phyloP scores from a whole-genome alignment of 2,888 invertebrate genomes.

The Stenichneumon culpator region DNA sequence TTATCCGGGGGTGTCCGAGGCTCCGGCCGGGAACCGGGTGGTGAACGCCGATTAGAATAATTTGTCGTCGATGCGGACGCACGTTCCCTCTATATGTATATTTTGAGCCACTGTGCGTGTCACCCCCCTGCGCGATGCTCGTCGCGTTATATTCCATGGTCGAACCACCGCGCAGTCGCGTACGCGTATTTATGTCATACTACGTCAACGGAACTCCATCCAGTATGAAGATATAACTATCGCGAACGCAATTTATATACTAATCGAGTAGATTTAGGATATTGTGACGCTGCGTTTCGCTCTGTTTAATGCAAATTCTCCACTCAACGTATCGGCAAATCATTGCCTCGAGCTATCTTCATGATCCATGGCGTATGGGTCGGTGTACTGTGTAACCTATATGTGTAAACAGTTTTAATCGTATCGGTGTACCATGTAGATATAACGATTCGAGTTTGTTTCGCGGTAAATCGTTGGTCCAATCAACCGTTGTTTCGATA shows the following conservation, averaged over 20 bases:
- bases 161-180: conserved; percentile 44
- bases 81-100: conserved; percentile 9
- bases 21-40: conserved; percentile 48
- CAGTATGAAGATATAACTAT: conserved; percentile 47
- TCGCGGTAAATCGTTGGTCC: background rate
- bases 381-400: background rate
- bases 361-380: conserved; percentile 37
- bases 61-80: conserved; percentile 53
- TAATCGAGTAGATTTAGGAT: conserved; percentile 29
- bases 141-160: conserved; percentile 51
- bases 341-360: conserved; percentile 5
- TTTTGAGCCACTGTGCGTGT: background rate
- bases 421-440: conserved; percentile 4
- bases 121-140: background rate
- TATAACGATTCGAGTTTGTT: background rate
- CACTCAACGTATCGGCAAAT: conserved; percentile 34
- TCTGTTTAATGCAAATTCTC: conserved; percentile 39
- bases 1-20: conserved; percentile 65
- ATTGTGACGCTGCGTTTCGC: background rate
- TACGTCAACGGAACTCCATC: conserved; percentile 60
- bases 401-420: background rate
- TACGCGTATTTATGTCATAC: conserved; percentile 48
- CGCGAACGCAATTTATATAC: conserved; percentile 51
- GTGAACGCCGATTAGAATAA: conserved; percentile 67
- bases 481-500: background rate